A percentile compares a stretch with the other conserved stretches of the same genome.
These are phyloP conservation scores for Moxostoma hubbsi DNA, from an alignment of 2,797 vertebrate genomes.

Conservation along the genomic window DNA sequence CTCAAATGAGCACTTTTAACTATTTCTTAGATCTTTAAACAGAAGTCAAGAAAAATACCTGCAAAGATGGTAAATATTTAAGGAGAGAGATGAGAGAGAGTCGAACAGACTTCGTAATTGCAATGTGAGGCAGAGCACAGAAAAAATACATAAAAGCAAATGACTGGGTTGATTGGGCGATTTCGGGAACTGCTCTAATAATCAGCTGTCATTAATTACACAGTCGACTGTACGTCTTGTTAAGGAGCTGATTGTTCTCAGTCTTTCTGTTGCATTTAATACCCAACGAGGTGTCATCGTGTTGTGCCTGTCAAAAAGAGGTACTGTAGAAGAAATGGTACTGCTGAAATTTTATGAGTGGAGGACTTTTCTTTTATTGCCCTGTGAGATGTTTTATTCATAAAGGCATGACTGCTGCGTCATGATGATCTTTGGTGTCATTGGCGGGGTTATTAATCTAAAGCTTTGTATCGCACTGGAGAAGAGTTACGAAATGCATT, in stretches of 20 bases:
- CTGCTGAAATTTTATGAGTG: slow-evolving; percentile 40
- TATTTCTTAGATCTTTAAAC: slow-evolving; percentile 15
- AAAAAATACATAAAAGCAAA: slow-evolving; percentile 40
- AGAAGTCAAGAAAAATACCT: neutral
- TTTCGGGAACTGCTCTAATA: slow-evolving; percentile 28
- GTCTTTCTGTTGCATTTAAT: slow-evolving; percentile 37
- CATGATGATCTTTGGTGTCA: slow-evolving; percentile 40
- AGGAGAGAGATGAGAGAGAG: neutral
- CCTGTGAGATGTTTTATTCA: slow-evolving; percentile 54
- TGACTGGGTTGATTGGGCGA: slow-evolving; percentile 27
- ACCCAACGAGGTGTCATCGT: slow-evolving; percentile 27
- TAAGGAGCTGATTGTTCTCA: slow-evolving; percentile 50
- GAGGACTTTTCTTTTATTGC: slow-evolving; percentile 54
- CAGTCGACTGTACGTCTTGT: slow-evolving; percentile 43
- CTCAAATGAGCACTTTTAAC: neutral
- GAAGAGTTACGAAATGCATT: slow-evolving; percentile 3
- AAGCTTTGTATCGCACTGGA: slow-evolving; percentile 1
- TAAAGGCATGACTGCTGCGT: slow-evolving; percentile 21
- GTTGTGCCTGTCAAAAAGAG: slow-evolving; percentile 16
- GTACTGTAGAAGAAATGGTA: slow-evolving; percentile 2
- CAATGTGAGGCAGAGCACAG: slow-evolving; percentile 33
- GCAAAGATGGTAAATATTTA: slow-evolving; percentile 18
- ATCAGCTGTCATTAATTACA: slow-evolving; percentile 56
- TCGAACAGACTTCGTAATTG: neutral
- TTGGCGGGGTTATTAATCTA: slow-evolving; percentile 31